These are phyloP conservation scores for Cephus nigrinus DNA, from an alignment of 2,888 invertebrate genomes.

Conservation along the genomic window DNA sequence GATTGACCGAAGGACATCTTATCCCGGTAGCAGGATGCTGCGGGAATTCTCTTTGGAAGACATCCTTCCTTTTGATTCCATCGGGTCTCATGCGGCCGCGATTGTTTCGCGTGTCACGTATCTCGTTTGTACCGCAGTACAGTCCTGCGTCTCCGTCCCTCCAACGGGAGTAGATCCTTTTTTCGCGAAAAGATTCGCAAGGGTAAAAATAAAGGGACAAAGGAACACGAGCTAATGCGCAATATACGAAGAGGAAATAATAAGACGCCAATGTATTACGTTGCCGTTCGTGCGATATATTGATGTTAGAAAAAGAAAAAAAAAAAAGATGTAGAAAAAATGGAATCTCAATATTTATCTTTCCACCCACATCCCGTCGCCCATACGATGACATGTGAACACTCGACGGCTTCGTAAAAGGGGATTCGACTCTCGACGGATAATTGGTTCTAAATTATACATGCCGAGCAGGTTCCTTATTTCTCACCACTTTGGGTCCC, in stretches of 20 bases:
- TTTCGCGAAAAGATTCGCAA: background rate
- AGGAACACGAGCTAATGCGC: background rate
- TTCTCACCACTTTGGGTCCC: slow-evolving; percentile 39
- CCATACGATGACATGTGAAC: slow-evolving; percentile 20
- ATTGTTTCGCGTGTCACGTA: background rate
- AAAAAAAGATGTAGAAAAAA: slow-evolving; percentile 6
- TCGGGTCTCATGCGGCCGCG: background rate
- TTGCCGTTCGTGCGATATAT: background rate
- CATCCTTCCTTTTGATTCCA: background rate
- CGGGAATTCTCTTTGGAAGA: background rate
- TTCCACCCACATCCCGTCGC: slow-evolving; percentile 39
- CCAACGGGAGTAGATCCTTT: background rate
- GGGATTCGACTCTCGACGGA: slow-evolving; percentile 23
- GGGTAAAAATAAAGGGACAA: background rate
- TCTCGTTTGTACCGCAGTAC: background rate
- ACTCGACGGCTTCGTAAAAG: slow-evolving; percentile 11
- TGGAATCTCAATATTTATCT: slow-evolving; percentile 56
- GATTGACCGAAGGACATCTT: background rate
- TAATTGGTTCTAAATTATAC: slow-evolving; percentile 45
- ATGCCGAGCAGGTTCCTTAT: slow-evolving; percentile 12
- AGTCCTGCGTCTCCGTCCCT: background rate
- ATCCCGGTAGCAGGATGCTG: background rate
- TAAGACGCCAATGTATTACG: background rate
- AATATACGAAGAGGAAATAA: background rate
- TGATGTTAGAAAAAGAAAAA: background rate